Evolutionary conservation across 1,140 invertebrate species (phyloP).

Genomic region (Pseudomyrmex gracilis): DNA sequence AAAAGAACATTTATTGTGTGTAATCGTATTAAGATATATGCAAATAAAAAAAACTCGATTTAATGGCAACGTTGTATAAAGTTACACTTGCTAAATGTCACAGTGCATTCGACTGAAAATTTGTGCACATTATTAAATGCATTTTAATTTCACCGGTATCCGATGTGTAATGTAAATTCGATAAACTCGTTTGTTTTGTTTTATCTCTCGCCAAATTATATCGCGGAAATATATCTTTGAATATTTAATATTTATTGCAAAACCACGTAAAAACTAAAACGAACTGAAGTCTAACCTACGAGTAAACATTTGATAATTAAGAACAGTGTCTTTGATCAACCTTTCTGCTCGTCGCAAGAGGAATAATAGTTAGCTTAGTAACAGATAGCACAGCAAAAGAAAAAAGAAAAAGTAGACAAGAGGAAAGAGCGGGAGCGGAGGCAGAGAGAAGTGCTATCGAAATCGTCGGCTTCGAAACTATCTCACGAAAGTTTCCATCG

Average conservation of each 20-base stretch:
- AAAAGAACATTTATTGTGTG: slow-evolving; percentile 22
- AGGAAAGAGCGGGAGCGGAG: not conserved
- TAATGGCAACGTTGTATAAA: slow-evolving; percentile 18
- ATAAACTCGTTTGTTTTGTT: slow-evolving; percentile 43
- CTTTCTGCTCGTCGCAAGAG: slow-evolving; percentile 21
- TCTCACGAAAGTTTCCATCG: slow-evolving; percentile 62
- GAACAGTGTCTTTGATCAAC: slow-evolving; percentile 65
- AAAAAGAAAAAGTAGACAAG: not conserved
- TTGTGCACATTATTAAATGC: slow-evolving; percentile 1
- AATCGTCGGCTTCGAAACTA: slow-evolving; percentile 64
- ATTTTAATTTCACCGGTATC: slow-evolving; percentile 21
- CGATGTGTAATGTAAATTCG: slow-evolving; percentile 11
- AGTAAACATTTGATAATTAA: slow-evolving; percentile 58
- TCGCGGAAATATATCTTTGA: slow-evolving; percentile 8
- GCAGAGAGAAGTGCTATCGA: slow-evolving; percentile 18
- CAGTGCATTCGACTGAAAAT: slow-evolving; percentile 14
- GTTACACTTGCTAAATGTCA: slow-evolving; percentile 26
- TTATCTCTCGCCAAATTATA: not conserved
- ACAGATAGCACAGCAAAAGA: not conserved
- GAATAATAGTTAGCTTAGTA: slow-evolving; percentile 27
- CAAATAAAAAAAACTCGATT: slow-evolving; percentile 16
- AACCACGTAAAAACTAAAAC: not conserved
- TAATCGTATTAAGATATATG: not conserved
- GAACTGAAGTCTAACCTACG: not conserved
- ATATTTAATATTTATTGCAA: not conserved